Conservation (phyloP, 1,140 invertebrate species). For the Meteorus sp. region DNA sequence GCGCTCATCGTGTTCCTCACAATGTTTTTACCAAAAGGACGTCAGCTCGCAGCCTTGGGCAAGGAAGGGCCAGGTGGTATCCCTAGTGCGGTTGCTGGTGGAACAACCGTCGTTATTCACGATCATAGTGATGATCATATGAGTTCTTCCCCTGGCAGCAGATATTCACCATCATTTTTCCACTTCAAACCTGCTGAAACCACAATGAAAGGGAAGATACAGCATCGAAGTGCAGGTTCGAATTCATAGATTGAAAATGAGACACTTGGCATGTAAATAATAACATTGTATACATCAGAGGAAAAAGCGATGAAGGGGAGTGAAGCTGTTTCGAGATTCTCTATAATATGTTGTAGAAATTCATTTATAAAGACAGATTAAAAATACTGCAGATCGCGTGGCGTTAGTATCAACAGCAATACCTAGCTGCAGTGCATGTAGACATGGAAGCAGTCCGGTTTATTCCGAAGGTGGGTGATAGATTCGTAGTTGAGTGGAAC, state of each 20-base stretch:
- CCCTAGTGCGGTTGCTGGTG: slow-evolving; percentile 32
- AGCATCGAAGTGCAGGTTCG: slow-evolving; percentile 51
- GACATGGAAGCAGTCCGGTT: slow-evolving; percentile 47
- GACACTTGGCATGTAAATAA: no score
- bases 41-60: slow-evolving; percentile 88
- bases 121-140: slow-evolving; percentile 64
- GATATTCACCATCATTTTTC: slow-evolving; percentile 87
- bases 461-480: slow-evolving; percentile 45
- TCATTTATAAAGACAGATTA: no score
- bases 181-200: slow-evolving; percentile 83
- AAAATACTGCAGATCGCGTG: slow-evolving; percentile 44
- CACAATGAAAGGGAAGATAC: slow-evolving; percentile 64
- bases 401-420: slow-evolving; percentile 51
- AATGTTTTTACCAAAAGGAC: slow-evolving; percentile 92
- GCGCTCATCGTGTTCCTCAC: slow-evolving; percentile 83
- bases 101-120: slow-evolving; percentile 41
- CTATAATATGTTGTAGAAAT: no score
- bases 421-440: slow-evolving; percentile 48
- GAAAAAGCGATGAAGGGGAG: no score
- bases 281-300: no score
- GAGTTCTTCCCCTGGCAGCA: slow-evolving; percentile 78
- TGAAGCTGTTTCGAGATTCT: slow-evolving; percentile 35
- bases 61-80: slow-evolving; percentile 60
- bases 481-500: not conserved
- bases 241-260: no score